phyloP scores from a whole-genome alignment of 2,797 vertebrate genomes.

The Sandelia bainsii region DNA sequence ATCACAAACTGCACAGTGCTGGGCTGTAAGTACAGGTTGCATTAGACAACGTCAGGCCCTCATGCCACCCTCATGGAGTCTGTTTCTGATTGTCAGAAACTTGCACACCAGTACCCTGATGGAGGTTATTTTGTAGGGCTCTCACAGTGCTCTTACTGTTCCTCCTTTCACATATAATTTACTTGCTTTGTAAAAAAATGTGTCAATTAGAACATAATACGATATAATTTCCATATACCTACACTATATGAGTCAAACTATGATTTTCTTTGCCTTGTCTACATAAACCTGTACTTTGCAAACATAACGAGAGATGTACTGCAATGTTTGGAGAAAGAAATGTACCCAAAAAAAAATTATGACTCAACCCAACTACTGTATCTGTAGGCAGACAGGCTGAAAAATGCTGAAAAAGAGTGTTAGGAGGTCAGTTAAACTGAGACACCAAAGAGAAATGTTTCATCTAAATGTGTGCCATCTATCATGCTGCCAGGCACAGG shows the following conservation, averaged over 20 bases:
- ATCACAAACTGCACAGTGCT: too few relatives aligned
- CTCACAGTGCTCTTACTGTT: neutral
- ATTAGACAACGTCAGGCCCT: neutral
- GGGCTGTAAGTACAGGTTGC: neutral
- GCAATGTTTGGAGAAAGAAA: slow-evolving; percentile 7
- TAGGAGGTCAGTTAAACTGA: slow-evolving; percentile 51
- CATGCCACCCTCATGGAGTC: slow-evolving; percentile 1
- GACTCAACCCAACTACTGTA: slow-evolving; percentile 37
- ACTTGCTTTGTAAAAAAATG: neutral
- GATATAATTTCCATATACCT: neutral
- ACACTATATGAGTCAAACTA: neutral
- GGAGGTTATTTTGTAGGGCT: neutral
- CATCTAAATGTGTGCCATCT: slow-evolving; percentile 50
- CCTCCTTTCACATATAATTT: too few relatives aligned
- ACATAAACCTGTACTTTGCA: slow-evolving; percentile 7
- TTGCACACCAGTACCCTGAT: neutral
- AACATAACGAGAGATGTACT: slow-evolving; percentile 2
- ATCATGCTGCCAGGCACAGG: slow-evolving; percentile 21
- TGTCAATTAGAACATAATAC: neutral
- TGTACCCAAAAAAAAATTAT: slow-evolving; percentile 17
- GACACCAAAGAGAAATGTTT: slow-evolving; percentile 40
- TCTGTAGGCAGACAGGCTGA: slow-evolving; percentile 27
- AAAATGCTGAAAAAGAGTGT: slow-evolving; percentile 45
- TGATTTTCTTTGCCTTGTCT: neutral
- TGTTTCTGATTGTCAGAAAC: slow-evolving; percentile 2